These are phyloP conservation scores for Sitta carolinensis DNA, from an alignment of 2,797 vertebrate genomes.

Conservation along the genomic window DNA sequence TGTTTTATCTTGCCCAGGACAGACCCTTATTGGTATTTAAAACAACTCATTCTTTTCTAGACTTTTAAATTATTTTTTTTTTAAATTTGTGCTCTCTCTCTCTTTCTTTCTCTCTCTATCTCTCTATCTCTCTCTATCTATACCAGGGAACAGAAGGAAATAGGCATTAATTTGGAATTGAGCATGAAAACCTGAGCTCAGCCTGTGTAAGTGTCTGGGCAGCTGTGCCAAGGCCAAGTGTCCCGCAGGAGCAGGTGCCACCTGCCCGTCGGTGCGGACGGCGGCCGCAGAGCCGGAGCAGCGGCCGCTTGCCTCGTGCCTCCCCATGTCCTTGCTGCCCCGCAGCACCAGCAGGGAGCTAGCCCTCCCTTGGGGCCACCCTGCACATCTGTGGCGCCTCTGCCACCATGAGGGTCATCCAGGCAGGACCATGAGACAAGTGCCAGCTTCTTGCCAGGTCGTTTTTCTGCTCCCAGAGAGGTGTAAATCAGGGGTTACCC, in stretches of 20 bases:
- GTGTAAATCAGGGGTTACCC: slow-evolving; percentile 44
- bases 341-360: accelerated
- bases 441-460: not conserved
- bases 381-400: not conserved
- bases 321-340: not conserved
- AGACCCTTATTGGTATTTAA: slow-evolving; percentile 10
- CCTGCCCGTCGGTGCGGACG: not conserved
- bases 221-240: not conserved
- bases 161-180: not conserved
- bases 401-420: accelerated
- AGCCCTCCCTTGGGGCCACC: not conserved
- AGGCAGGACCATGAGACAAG: not conserved
- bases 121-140: not conserved
- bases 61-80: not conserved
- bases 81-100: not conserved
- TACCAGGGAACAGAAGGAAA: not conserved
- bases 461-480: not conserved
- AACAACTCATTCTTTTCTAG: not conserved
- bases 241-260: accelerated
- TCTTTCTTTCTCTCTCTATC: too few species aligned
- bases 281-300: not conserved
- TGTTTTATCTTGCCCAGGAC: slow-evolving; percentile 15
- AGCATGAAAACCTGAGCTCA: slow-evolving; percentile 2
- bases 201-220: not conserved
- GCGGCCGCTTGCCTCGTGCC: accelerated